phyloP scores from a whole-genome alignment of 2,797 vertebrate species.

The Gymnocypris eckloni region DNA sequence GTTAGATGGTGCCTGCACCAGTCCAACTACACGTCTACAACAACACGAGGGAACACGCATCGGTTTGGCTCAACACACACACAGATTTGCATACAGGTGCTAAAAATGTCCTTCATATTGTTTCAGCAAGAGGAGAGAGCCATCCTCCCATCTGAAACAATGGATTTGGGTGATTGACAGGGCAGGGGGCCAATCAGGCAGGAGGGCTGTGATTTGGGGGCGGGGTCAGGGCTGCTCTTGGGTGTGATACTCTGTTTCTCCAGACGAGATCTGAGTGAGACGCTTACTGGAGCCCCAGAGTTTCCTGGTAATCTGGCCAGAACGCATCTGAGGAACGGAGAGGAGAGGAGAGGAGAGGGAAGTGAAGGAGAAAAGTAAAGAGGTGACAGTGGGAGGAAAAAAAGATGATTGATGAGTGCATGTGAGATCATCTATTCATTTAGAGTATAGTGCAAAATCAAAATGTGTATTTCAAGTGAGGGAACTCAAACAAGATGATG shows the following conservation, averaged over 20 bases:
- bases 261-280: constrained; percentile 93
- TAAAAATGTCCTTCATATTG: constrained; percentile 40
- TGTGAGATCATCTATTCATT: constrained; percentile 61
- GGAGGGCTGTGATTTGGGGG: constrained; percentile 53
- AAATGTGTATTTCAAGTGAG: constrained; percentile 49
- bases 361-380: constrained; percentile 3
- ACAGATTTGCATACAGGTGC: constrained; percentile 26
- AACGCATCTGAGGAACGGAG: constrained; percentile 88
- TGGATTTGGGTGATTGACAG: constrained; percentile 66
- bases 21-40: constrained; percentile 17
- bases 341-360: constrained; percentile 61
- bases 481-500: constrained; percentile 24
- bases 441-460: constrained; percentile 54
- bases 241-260: constrained; percentile 94
- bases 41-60: constrained; percentile 6
- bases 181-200: constrained; percentile 67
- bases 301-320: constrained; percentile 94
- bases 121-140: constrained; percentile 34
- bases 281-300: constrained; percentile 96
- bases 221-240: constrained; percentile 80
- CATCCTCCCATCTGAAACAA: constrained; percentile 44
- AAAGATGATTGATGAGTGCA: constrained; percentile 74
- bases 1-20: constrained; percentile 73
- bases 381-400: constrained; percentile 61
- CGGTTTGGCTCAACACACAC: background rate